Evolutionary conservation across 2,888 invertebrate genomes (phyloP), one percentile per base, ranked within the genome.

Genomic region (Cepaea hortensis): DNA sequence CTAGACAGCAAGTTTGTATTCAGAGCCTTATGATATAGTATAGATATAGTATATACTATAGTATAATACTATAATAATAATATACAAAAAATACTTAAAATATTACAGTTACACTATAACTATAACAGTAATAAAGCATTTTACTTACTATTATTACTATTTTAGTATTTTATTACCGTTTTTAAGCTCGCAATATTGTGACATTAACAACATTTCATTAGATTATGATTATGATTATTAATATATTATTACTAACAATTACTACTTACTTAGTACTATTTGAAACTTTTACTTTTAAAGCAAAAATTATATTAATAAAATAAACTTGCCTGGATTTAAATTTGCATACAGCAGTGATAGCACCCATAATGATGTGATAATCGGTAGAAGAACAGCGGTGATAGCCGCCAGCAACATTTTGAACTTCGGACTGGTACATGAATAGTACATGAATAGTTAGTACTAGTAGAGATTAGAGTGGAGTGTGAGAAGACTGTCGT

Each of bases 271-370:
- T 20, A 50, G n/a, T n/a, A 79, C 15, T 20, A 79, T 20, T 20
- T 11, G 18, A n/a, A 55, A 79, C 48, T 55, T 13, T 79, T 79
- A 4, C 55, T 72, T 6, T 23, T 72, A 20, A 76, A 6, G n/a
- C 13, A 7, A 73, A 13, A n/a, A n/a, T n/a, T n/a, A n/a, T n/a
- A n/a, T n/a, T n/a, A 61, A 50, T 48, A 55, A 35, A 61, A 55
- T n/a, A 46, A 18, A 13, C 62, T 61, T 75, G 35, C 62, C 75
- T 75, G 73, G 75, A 84, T 73, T 75, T 70, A 75, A 61, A 75
- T 73, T 84, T 55, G 83, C 75, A 75, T 84, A 84, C 18, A 84
- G 13, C 6, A 84, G 68, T 23, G 77, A 84, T 20, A 35, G 20
- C n/a, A 68, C n/a, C 77, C 77, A 84, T 62, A 23, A 65, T 23